phyloP scores from a whole-genome alignment of 2,888 invertebrate genomes.

The Hermaeophaga mercurialis region DNA sequence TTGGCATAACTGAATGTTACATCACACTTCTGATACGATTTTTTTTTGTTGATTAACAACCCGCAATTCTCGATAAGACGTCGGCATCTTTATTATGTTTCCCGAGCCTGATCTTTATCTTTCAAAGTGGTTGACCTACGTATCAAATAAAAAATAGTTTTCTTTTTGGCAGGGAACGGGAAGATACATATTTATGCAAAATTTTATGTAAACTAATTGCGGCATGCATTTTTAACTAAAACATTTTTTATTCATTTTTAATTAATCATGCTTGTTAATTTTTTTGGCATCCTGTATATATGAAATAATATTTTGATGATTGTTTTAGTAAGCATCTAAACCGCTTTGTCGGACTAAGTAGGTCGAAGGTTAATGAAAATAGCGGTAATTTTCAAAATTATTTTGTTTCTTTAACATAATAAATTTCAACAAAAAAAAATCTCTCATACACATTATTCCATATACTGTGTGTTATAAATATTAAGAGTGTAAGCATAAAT shows the following conservation, averaged over 20 bases:
- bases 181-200: background rate
- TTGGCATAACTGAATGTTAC: background rate
- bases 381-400: slow-evolving; percentile 8
- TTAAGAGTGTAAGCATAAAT: background rate
- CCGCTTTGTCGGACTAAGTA: slow-evolving; percentile 4
- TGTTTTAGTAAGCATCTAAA: background rate
- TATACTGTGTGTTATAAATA: background rate
- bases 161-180: background rate
- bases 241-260: too few species aligned
- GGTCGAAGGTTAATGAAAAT: slow-evolving; percentile 10
- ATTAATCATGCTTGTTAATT: too few species aligned
- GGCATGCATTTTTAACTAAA: too few species aligned
- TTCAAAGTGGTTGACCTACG: background rate
- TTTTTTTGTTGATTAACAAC: slow-evolving; percentile 1
- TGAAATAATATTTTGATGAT: background rate
- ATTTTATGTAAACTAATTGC: too few species aligned
- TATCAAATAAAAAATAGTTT: background rate
- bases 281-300: too few species aligned
- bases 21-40: background rate
- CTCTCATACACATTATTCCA: background rate
- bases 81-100: background rate
- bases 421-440: slow-evolving; percentile 1
- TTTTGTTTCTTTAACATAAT: background rate
- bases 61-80: background rate
- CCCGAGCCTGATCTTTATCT: background rate